Percentiles rank a stretch among this genome's conserved stretches.
Conservation (phyloP, 2,797 vertebrate genomes). For the Cynodonichthys magdalenae region DNA sequence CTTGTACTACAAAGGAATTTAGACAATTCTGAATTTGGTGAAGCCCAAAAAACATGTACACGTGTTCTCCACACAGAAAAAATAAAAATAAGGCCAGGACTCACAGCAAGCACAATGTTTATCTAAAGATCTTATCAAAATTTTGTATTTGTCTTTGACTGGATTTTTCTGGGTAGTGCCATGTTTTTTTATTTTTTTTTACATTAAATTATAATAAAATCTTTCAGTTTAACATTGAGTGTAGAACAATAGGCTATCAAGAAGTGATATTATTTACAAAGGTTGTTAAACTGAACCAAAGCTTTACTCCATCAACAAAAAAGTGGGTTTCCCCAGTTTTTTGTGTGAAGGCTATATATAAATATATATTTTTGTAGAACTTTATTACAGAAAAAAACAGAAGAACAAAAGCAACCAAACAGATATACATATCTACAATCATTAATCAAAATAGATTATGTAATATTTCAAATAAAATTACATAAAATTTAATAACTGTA, state of each 20-base stretch:
- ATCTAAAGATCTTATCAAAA: slow-evolving; percentile 11
- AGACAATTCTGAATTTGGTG: slow-evolving; percentile 22
- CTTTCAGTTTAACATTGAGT: background rate
- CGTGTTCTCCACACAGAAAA: slow-evolving; percentile 9
- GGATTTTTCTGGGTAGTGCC: background rate
- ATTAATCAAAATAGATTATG: no score
- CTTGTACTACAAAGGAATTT: slow-evolving; percentile 34
- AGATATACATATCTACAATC: no score
- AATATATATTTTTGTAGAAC: no score
- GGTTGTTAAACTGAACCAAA: no score
- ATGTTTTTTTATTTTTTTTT: background rate
- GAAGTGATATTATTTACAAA: no score
- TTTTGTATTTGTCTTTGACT: background rate
- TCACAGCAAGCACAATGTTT: slow-evolving; percentile 16
- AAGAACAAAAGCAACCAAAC: no score
- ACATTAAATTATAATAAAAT: background rate
- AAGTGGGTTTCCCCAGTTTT: no score
- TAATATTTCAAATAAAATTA: no score
- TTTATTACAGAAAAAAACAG: no score
- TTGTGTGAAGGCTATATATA: no score
- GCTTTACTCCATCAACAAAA: no score
- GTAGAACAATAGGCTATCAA: background rate
- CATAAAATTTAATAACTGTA: no score
- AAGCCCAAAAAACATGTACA: slow-evolving; percentile 22
- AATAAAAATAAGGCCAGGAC: slow-evolving; percentile 3